A percentile compares a stretch with the other conserved stretches of the same genome.
Conservation (phyloP, 2,888 invertebrate species). For the Melanchra persicariae region DNA sequence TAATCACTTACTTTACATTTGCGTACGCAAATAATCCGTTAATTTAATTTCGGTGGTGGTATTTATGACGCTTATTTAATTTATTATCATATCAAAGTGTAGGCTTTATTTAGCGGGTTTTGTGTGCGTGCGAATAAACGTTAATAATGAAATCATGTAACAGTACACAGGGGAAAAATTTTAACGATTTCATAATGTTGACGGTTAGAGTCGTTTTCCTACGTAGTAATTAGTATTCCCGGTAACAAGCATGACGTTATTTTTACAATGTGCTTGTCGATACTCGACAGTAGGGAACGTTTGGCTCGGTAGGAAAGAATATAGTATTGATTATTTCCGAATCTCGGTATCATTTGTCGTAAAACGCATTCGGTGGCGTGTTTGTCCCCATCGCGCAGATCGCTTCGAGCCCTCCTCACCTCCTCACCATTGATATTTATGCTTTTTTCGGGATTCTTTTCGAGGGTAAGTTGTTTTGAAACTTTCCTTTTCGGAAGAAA, state of each 20-base stretch:
- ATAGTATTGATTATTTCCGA: constrained; percentile 82
- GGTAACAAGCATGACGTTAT: constrained; percentile 65
- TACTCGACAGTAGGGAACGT: constrained; percentile 4
- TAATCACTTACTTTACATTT: constrained; percentile 90
- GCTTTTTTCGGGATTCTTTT: constrained; percentile 82
- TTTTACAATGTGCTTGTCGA: constrained; percentile 49
- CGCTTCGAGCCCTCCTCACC: constrained; percentile 80
- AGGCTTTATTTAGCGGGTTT: constrained; percentile 84
- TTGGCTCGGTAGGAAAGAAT: constrained; percentile 65
- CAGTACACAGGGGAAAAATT: constrained; percentile 82
- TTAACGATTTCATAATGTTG: constrained; percentile 82
- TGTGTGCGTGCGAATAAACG: constrained; percentile 86
- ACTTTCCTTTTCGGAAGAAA: constrained; percentile 83
- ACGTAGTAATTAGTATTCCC: constrained; percentile 72
- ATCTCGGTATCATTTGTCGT: constrained; percentile 80
- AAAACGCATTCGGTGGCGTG: constrained; percentile 81
- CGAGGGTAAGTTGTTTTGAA: constrained; percentile 84
- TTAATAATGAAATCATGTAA: constrained; percentile 85
- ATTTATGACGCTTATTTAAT: constrained; percentile 89
- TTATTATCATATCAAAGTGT: constrained; percentile 89
- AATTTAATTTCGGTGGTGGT: constrained; percentile 87
- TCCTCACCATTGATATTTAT: constrained; percentile 87
- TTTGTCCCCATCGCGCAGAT: constrained; percentile 79
- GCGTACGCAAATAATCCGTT: constrained; percentile 89
- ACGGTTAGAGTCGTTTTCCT: constrained; percentile 78